These are phyloP conservation scores for Haplotaxodon microlepis DNA, from an alignment of 2,113 vertebrate genomes.

Conservation along the genomic window DNA sequence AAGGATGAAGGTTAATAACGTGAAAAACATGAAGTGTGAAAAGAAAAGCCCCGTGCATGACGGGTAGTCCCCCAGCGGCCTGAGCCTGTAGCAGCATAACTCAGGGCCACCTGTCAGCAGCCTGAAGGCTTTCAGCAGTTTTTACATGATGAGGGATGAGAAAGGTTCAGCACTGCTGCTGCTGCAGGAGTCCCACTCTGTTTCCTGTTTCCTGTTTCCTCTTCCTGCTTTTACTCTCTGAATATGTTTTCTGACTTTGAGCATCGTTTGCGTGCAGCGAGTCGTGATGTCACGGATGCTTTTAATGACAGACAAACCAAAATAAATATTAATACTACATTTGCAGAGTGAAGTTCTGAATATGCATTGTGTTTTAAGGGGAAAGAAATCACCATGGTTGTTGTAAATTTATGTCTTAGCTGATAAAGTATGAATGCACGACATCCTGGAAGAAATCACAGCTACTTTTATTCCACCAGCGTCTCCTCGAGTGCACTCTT, in stretches of 20 bases:
- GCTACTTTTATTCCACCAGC: not conserved
- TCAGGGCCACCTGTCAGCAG: not conserved
- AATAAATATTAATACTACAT: not conserved
- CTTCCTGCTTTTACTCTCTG: not conserved
- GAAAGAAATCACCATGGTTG: not conserved
- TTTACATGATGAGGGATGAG: rapidly evolving
- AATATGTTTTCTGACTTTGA: not conserved
- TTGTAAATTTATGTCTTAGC: not conserved
- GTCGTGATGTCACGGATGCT: rapidly evolving
- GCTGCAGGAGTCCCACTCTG: not conserved
- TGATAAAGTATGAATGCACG: not conserved
- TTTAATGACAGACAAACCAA: not conserved
- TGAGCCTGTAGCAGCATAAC: not conserved
- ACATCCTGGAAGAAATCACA: not conserved
- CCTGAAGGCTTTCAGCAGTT: not conserved
- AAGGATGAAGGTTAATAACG: not conserved
- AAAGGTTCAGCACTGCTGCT: not conserved
- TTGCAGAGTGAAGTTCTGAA: not conserved
- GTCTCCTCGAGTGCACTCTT: not conserved
- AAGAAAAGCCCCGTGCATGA: not conserved
- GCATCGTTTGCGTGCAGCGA: not conserved
- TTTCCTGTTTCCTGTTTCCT: not conserved
- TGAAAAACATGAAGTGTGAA: not conserved
- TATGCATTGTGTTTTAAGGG: not conserved
- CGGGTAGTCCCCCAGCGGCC: not conserved